Percentiles rank a stretch among this genome's conserved stretches.
phyloP scores from a whole-genome alignment of 2,888 invertebrate species.

The Acanthopleura granulata region DNA sequence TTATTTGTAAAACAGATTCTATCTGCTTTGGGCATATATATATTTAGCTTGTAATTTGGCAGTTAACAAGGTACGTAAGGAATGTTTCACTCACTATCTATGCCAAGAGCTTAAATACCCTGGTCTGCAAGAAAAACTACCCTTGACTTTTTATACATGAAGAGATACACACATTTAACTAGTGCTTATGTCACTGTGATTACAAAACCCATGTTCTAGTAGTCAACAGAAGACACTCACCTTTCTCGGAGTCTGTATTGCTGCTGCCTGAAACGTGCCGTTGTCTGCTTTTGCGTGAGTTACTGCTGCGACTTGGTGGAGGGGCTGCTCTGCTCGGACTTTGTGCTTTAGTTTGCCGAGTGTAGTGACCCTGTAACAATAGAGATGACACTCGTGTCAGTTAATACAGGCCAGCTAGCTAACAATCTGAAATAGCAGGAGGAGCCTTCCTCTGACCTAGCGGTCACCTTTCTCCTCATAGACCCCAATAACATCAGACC shows the following conservation, averaged over 20 bases:
- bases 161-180: no score
- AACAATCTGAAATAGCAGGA: neutral
- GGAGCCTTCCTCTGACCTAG: neutral
- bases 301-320: slow-evolving; percentile 1
- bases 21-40: no score
- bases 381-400: slow-evolving; percentile 6
- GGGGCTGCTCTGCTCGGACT: neutral
- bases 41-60: no score
- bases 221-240: neutral
- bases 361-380: slow-evolving; percentile 18
- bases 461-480: neutral
- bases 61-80: no score
- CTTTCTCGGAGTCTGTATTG: slow-evolving; percentile 25
- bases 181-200: no score
- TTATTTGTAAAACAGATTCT: no score
- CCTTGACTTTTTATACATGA: no score
- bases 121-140: no score
- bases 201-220: no score
- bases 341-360: slow-evolving; percentile 14
- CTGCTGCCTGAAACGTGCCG: slow-evolving; percentile 27
- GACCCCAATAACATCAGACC: neutral
- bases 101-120: no score
- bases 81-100: no score
- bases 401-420: neutral
- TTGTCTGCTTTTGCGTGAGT: slow-evolving; percentile 26